These are phyloP conservation scores for Lypha dubia DNA, from an alignment of 2,888 invertebrate genomes.

Conservation along the genomic window DNA sequence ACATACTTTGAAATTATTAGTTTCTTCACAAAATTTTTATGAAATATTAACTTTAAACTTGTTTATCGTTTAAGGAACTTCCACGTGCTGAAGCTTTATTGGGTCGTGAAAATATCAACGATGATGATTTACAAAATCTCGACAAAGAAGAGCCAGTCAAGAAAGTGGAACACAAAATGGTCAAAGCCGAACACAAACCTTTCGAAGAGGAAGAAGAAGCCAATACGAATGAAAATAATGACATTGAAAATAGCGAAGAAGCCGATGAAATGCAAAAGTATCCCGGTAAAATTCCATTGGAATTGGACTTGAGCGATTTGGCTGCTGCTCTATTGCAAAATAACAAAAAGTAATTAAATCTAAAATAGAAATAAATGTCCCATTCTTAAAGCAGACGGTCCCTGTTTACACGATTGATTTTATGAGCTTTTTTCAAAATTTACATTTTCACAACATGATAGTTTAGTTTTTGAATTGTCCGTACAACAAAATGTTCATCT, in stretches of 20 bases:
- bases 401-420: too few species aligned
- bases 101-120: conserved; percentile 82
- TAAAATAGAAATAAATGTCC: neutral
- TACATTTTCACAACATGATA: too few species aligned
- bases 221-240: conserved; percentile 82
- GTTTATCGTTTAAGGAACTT: conserved; percentile 79
- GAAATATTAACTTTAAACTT: neutral
- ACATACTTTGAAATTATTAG: too few species aligned
- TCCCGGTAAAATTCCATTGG: conserved; percentile 90
- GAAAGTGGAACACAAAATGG: conserved; percentile 77
- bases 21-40: neutral
- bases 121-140: conserved; percentile 80
- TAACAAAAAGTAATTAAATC: conserved; percentile 85
- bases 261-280: conserved; percentile 85
- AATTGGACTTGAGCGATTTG: conserved; percentile 92
- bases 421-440: too few species aligned
- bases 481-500: too few species aligned
- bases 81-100: conserved; percentile 83
- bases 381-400: neutral
- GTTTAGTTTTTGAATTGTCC: too few species aligned
- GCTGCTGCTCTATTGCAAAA: conserved; percentile 89
- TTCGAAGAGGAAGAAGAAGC: conserved; percentile 77
- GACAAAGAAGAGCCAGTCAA: conserved; percentile 78
- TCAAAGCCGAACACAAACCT: conserved; percentile 72
- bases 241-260: conserved; percentile 84